Conservation (phyloP, 2,113 vertebrate genomes). For the Esox niger region DNA sequence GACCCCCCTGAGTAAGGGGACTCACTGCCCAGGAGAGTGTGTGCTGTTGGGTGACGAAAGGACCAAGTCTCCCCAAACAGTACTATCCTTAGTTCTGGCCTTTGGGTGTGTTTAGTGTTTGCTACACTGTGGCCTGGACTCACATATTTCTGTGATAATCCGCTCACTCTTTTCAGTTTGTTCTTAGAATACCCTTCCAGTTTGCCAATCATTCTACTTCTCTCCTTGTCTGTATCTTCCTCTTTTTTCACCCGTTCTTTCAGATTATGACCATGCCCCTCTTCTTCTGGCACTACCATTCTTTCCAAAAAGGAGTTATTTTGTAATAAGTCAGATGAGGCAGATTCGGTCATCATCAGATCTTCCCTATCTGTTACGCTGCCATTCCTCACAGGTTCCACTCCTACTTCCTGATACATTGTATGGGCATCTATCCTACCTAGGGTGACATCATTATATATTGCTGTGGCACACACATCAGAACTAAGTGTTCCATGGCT, state of each 20-base stretch:
- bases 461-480: not conserved
- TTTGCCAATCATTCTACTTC: not conserved
- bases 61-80: slow-evolving; percentile 68
- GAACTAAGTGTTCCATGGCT: not conserved
- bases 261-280: not conserved
- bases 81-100: slow-evolving; percentile 53
- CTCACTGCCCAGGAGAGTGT: slow-evolving; percentile 51
- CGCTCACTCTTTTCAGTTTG: not conserved
- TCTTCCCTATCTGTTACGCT: not conserved
- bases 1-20: not conserved
- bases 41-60: slow-evolving; percentile 33
- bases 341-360: slow-evolving; percentile 1
- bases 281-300: not conserved
- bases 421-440: not conserved
- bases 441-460: not conserved
- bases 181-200: too few relatives aligned
- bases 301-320: slow-evolving; percentile 40
- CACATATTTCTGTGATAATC: not conserved
- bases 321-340: slow-evolving; percentile 15
- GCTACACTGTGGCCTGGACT: not conserved
- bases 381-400: not conserved
- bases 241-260: slow-evolving; percentile 5
- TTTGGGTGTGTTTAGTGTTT: slow-evolving; percentile 2
- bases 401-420: slow-evolving; percentile 27
- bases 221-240: not conserved